Base-by-base conservation (phyloP, 2,113 vertebrate species). In the Pteropus alecto region DNA sequence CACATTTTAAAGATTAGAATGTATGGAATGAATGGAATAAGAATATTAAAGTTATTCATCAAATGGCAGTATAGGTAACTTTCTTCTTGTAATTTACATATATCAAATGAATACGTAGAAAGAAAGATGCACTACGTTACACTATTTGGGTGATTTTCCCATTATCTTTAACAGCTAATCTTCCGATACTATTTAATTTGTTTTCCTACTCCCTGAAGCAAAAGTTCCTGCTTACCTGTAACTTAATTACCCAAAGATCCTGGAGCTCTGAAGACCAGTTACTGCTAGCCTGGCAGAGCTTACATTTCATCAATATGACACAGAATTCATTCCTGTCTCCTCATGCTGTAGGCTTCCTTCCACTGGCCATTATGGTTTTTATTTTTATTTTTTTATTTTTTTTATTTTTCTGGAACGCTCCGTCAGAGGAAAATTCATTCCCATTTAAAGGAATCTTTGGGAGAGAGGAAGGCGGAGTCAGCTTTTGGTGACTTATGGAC, bases 361-460 rank as follows among this genome's bases (percentile, higher is more conserved):
- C 26, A 8, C 9, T 38, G 51, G 26, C 86, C n/a, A 14, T 90
- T 33, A 33, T 16, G 12, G 30, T 5, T 46, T 24, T 67, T 12
- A 12, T 46, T 46, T 24, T 67, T 12, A 35, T 24, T 67, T 12
- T 12, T 46, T 46, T 24, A 58, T 12, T 35, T 13, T 86, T 33
- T 95, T 13, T 41, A 6, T 41, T 79, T n/a, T 46, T 21, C 60
- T 86, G 8, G 28, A 71, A 54, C 33, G 26, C 35, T 58, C 86
- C 70, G 93, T 94, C 63, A 58, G 21, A 38, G 76, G 86, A 81
- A 83, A 97, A 96, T 97, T 87, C 81, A 90, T 93, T 94, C 76
- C 94, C 51, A 33, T 92, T 82, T 92, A 90, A 41, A 94, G 43
- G 94, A 93, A 90, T 46, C 78, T 76, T 74, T 10, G 13, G 58